These are phyloP conservation scores for Pterocles orientalis DNA, from an alignment of 2,113 vertebrate genomes.

Conservation along the genomic window DNA sequence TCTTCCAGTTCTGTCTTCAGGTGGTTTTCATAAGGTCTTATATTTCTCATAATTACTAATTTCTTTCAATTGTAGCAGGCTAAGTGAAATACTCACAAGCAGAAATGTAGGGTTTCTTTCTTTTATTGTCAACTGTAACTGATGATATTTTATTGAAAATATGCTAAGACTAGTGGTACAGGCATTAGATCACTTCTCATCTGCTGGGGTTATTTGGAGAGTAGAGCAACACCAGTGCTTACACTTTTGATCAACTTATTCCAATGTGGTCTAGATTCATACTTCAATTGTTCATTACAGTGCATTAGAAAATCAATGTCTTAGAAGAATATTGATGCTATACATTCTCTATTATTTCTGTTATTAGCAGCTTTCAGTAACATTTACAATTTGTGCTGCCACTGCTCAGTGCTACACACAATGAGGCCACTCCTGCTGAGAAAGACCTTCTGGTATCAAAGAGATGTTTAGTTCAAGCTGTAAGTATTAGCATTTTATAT, in stretches of 20 bases:
- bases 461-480: constrained; percentile 26
- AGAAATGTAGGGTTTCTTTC: background rate
- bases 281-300: background rate
- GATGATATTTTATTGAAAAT: background rate
- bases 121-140: background rate
- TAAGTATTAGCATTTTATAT: constrained; percentile 22
- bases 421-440: background rate
- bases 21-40: background rate
- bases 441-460: constrained; percentile 52
- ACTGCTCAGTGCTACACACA: background rate
- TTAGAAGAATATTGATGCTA: background rate
- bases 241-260: background rate
- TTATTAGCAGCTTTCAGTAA: constrained; percentile 19
- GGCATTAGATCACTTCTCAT: background rate
- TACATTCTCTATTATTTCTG: background rate
- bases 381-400: background rate
- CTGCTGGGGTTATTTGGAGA: background rate
- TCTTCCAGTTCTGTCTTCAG: background rate
- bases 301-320: background rate
- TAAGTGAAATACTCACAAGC: background rate
- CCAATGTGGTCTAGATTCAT: background rate
- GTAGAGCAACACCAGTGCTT: background rate
- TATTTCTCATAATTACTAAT: background rate
- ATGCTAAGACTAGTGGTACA: background rate
- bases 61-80: background rate